Percentiles rank a stretch among this genome's conserved stretches.
Evolutionary conservation across 2,888 invertebrate species (phyloP).

Genomic region (Tipula lateralis): DNA sequence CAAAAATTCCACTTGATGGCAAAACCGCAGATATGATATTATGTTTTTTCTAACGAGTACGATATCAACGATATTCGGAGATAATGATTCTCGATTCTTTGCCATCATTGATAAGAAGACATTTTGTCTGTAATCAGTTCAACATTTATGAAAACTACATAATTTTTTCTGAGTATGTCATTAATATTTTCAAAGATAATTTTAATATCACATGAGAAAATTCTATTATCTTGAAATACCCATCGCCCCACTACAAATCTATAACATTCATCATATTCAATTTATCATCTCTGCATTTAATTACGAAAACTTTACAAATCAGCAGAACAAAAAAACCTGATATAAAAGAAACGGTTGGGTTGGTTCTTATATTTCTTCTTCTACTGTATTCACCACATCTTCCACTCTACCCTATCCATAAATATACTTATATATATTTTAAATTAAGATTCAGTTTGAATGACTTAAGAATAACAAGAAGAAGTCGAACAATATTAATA

Average conservation of each 20-base stretch:
- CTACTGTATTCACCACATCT: neutral
- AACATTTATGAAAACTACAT: too few relatives aligned
- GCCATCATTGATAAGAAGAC: too few relatives aligned
- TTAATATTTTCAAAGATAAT: too few relatives aligned
- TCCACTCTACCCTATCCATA: neutral
- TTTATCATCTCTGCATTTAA: neutral
- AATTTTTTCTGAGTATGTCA: too few relatives aligned
- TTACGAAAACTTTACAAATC: neutral
- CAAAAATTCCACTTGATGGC: too few relatives aligned
- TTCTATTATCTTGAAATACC: neutral
- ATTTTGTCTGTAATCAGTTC: too few relatives aligned
- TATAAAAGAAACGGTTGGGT: neutral
- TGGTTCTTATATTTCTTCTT: neutral
- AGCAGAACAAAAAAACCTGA: neutral
- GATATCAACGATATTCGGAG: too few relatives aligned
- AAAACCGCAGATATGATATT: too few relatives aligned
- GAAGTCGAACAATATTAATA: neutral
- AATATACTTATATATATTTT: neutral
- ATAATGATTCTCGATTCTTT: too few relatives aligned
- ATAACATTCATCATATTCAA: neutral
- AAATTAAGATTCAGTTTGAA: constrained; percentile 4
- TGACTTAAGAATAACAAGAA: neutral
- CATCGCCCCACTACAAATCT: neutral
- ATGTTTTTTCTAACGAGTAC: too few relatives aligned
- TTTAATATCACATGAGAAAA: neutral